Base-by-base conservation (phyloP, 2,888 invertebrate species). In the Mythimna albipuncta region DNA sequence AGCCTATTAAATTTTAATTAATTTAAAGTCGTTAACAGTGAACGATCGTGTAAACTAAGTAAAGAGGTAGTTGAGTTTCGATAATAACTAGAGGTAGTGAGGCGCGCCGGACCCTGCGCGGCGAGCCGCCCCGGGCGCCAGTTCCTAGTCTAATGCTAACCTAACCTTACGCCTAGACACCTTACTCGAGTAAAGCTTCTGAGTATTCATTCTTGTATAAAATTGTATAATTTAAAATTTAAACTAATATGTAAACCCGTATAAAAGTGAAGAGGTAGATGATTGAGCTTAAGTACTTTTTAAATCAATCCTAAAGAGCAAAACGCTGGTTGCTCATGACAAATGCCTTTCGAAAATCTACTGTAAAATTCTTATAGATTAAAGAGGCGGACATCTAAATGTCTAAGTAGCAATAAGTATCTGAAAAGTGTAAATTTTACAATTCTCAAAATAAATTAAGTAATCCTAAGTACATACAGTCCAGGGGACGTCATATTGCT, bases 241-340 rank as follows among this genome's bases (percentile, higher is more conserved):
- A 95, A 95, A 96, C 96, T 96, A 96, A 94, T 95, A 94, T 96
- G 95, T 95, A 96, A 96, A 96, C 96, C 96, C 96, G 96, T 96
- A 96, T 95, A 96, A 96, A 95, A 96, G 95, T 95, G 95, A 95
- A 96, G 96, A 96, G 96, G 96, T 96, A 96, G 94, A 92, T 95
- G 93, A 94, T 95, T 95, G 94, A 95, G 95, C 95, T 95, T 96
- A 95, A 95, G 96, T 95, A 95, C 95, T 93, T 94, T 81, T 69
- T 94, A 94, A 94, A 94, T 94, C 92, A 93, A 94, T 93, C 91
- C 91, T 93, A 91, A 93, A 92, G 92, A 93, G 92, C 93, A 92
- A 91, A 90, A 91, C 90, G 64, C 64, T 44, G 79, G 89, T 90
- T 90, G 90, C 91, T 86, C 88, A 89, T 85, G 87, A 84, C 83